Evolutionary conservation across 2,113 vertebrate species (phyloP), one percentile per base, ranked within the genome.

Genomic region (Penelope pileata): DNA sequence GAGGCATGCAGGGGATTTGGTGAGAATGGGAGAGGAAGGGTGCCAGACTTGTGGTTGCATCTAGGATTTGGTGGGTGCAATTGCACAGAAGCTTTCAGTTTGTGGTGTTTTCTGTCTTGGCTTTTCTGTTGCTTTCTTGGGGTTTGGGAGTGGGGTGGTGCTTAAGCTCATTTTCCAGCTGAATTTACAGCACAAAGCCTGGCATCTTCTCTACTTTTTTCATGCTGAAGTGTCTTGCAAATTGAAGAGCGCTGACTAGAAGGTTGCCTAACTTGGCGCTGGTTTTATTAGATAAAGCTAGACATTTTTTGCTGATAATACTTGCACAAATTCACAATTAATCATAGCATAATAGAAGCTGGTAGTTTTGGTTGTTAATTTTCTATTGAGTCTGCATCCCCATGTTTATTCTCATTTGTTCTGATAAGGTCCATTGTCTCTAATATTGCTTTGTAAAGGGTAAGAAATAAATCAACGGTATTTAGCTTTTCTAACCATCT

Each of bases 401-500:
- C 56, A 53, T 97, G 97, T 98, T 98, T 97, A 96, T 97, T 98
- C 96, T 97, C 97, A 97, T 98, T 98, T 97, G 97, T 98, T 97
- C 97, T 97, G 97, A 98, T 98, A 97, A 98, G 97, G 97, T 95
- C 97, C 97, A 95, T 98, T 97, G 97, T 98, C 98, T 98, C 97
- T 97, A 97, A 97, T 96, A 97, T 96, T 97, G 97, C 95, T 97
- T 97, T 64, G 87, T 93, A 97, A 98, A 97, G 97, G 96, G 96
- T 97, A 98, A 96, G 97, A 98, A 97, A 98, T 98, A 98, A 98
- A 98, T 98, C 98, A 98, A 96, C 50, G 94, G 97, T 97, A 97
- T 97, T 98, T 98, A 98, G 97, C 97, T 98, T 96, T 97, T 92
- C 97, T 96, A 98, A 96, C 98, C 98, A 98, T 98, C 98, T 98